phyloP scores from a whole-genome alignment of 2,113 vertebrate species.

The Alexandromys fortis region DNA sequence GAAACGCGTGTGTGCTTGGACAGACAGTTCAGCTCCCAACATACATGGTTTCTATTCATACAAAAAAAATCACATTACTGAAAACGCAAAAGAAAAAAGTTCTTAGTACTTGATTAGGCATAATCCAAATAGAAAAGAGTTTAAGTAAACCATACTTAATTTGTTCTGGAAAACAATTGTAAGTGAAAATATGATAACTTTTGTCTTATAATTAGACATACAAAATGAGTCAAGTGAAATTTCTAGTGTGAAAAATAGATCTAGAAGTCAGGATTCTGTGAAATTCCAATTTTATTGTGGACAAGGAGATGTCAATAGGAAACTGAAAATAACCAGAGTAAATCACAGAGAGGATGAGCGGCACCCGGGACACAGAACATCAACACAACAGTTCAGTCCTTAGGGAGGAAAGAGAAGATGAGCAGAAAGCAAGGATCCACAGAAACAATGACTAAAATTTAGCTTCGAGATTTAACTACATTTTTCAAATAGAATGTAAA shows the following conservation, averaged over 20 bases:
- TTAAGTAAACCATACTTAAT: not conserved
- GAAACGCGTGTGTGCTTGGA: not conserved
- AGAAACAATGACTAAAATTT: not conserved
- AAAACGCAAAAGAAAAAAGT: not conserved
- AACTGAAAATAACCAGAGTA: not conserved
- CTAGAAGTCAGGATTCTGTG: slow-evolving; percentile 44
- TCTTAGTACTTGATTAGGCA: not conserved
- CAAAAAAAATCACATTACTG: not conserved
- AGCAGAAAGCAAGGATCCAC: not conserved
- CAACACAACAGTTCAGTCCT: not conserved
- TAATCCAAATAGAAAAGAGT: not conserved
- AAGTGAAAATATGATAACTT: slow-evolving; percentile 42
- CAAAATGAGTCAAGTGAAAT: slow-evolving; percentile 36
- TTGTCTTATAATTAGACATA: not conserved
- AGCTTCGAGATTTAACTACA: not conserved
- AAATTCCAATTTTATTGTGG: slow-evolving; percentile 23
- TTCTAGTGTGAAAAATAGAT: slow-evolving; percentile 20
- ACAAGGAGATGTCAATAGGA: not conserved
- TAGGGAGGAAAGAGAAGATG: not conserved
- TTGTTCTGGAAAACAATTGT: slow-evolving; percentile 29
- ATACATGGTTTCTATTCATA: not conserved
- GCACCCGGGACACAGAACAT: not conserved
- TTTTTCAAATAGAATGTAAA: slow-evolving; percentile 1
- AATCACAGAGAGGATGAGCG: not conserved
- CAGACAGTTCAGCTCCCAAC: not conserved